Conservation (phyloP, 1,140 invertebrate species). For the Euschistus heros region DNA sequence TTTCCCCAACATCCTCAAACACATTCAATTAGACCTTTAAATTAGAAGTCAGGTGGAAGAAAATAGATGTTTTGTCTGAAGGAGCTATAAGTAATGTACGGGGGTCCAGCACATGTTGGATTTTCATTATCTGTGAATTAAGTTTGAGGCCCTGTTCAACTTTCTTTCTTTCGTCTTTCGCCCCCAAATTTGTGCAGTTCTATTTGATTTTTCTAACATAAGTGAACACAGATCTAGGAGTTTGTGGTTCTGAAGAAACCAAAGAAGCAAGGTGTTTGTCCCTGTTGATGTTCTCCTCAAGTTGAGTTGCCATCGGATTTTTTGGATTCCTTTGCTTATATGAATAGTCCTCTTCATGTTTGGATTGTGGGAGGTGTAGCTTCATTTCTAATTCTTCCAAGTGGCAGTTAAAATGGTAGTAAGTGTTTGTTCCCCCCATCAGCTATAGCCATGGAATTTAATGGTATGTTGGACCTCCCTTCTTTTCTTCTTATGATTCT, state of each 20-base stretch:
- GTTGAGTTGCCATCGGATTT: background rate
- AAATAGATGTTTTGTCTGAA: no score
- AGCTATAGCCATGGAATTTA: background rate
- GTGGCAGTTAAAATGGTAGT: background rate
- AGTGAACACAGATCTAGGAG: background rate
- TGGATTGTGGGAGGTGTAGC: background rate
- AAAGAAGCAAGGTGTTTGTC: background rate
- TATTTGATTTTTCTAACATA: no score
- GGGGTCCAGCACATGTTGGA: no score
- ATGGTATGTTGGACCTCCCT: background rate
- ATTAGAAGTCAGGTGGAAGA: no score
- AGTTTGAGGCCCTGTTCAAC: no score
- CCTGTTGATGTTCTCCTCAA: background rate
- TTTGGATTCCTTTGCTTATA: background rate
- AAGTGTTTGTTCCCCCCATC: background rate
- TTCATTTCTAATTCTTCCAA: background rate
- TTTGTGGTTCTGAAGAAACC: background rate
- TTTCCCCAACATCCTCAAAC: no score
- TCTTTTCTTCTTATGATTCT: background rate
- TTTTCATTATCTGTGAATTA: no score
- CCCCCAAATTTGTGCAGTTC: no score
- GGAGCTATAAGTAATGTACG: no score
- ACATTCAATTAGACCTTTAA: no score
- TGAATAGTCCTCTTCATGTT: background rate
- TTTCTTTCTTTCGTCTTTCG: no score